Percentiles rank a stretch among this genome's conserved stretches.
phyloP scores from a whole-genome alignment of 2,113 vertebrate species.

The Agelaius phoeniceus region DNA sequence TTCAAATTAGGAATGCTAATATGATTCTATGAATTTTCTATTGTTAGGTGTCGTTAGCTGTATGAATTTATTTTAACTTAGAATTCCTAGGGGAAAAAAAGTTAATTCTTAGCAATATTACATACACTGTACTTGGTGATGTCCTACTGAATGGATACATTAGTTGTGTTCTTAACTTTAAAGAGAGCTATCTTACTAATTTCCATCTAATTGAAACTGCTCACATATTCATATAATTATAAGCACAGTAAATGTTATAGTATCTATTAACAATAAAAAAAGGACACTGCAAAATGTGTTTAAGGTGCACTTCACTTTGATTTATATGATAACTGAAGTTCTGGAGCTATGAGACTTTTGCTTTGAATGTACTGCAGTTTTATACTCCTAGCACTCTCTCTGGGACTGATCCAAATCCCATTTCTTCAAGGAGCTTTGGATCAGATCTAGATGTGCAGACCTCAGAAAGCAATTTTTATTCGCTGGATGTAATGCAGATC shows the following conservation, averaged over 20 bases:
- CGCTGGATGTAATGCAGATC: conserved; percentile 28
- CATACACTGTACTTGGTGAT: background rate
- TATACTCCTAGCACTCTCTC: conserved; percentile 58
- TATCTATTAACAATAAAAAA: background rate
- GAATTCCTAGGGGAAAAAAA: background rate
- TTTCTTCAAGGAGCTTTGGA: conserved; percentile 40
- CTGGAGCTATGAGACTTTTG: conserved; percentile 33
- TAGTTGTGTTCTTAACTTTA: background rate
- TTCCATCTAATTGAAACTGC: background rate
- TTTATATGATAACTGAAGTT: conserved; percentile 24
- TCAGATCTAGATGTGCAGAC: conserved; percentile 11
- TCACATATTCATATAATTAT: background rate
- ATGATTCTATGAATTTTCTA: background rate
- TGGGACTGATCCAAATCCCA: conserved; percentile 52
- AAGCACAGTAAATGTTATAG: background rate
- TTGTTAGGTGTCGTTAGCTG: background rate
- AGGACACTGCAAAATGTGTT: background rate
- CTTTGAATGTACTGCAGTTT: conserved; percentile 38
- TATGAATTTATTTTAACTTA: background rate
- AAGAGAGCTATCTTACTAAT: background rate
- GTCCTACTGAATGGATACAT: background rate
- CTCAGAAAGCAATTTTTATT: conserved; percentile 36
- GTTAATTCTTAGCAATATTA: background rate
- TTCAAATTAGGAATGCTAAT: background rate
- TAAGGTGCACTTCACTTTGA: conserved; percentile 37